These are phyloP conservation scores for Nephrotoma appendiculata DNA, from an alignment of 2,888 invertebrate species.

Conservation along the genomic window DNA sequence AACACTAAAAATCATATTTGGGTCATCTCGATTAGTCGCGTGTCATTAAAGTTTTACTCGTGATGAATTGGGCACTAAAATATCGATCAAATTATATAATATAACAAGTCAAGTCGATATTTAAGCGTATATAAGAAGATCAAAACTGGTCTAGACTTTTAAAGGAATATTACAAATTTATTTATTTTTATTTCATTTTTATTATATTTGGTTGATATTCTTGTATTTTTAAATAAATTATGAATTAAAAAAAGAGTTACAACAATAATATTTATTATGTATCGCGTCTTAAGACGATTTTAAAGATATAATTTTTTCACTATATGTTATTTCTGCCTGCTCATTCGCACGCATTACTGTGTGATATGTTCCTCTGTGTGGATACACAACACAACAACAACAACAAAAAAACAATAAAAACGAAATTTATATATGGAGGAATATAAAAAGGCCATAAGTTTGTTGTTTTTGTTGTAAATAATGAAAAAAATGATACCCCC, in stretches of 20 bases:
- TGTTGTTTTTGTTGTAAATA: neutral
- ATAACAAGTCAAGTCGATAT: neutral
- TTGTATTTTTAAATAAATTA: neutral
- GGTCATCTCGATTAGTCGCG: neutral
- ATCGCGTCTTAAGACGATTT: neutral
- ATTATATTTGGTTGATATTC: neutral
- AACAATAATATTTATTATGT: neutral
- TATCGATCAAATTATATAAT: neutral
- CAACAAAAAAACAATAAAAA: neutral
- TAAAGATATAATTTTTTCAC: neutral
- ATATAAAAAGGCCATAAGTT: neutral
- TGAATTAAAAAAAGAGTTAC: neutral
- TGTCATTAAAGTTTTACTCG: neutral
- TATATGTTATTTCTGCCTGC: neutral
- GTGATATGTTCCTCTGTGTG: neutral
- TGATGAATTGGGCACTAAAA: neutral
- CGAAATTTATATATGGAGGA: neutral
- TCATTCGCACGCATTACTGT: neutral
- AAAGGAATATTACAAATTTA: neutral
- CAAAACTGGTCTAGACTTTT: neutral
- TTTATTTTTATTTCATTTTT: neutral
- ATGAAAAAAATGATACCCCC: conserved; percentile 6
- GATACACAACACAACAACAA: neutral
- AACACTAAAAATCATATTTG: neutral
- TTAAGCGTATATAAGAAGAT: neutral